Evolutionary conservation across 2,797 vertebrate species (phyloP).

Genomic region (Corythornis leucogaster): DNA sequence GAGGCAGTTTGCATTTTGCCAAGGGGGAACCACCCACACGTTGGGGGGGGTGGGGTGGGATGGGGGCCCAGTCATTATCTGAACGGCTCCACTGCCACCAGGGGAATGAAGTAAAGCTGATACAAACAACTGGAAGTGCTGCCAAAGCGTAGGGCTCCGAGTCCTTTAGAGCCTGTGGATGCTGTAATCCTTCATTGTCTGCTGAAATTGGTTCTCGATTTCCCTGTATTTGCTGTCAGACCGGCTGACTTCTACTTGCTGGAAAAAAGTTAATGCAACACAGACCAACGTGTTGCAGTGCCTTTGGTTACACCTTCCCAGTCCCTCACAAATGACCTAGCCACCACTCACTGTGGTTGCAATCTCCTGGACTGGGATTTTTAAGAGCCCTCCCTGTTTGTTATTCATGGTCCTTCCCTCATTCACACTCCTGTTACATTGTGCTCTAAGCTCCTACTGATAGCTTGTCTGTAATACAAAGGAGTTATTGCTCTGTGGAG

Average conservation of each 20-base stretch:
- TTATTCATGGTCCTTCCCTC: neutral
- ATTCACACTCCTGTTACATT: neutral
- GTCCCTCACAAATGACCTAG: neutral
- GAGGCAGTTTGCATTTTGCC: neutral
- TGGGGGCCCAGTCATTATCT: neutral
- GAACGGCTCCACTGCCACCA: neutral
- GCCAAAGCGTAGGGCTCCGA: constrained; percentile 85
- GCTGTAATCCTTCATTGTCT: constrained; percentile 74
- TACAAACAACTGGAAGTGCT: constrained; percentile 86
- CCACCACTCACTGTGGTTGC: rapidly evolving
- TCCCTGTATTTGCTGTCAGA: constrained; percentile 63
- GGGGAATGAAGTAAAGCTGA: constrained; percentile 7
- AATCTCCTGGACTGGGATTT: rapidly evolving
- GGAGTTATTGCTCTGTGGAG: neutral
- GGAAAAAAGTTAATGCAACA: neutral
- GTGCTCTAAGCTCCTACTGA: neutral
- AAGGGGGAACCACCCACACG: neutral
- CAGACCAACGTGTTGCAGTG: neutral
- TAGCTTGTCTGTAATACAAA: neutral
- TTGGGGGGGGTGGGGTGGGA: rapidly evolving
- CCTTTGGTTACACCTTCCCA: neutral
- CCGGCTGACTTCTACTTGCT: neutral
- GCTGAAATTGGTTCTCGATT: constrained; percentile 72
- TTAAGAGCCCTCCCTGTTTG: neutral
- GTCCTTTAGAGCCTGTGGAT: constrained; percentile 78